phyloP scores from a whole-genome alignment of 2,113 vertebrate genomes.

The Crotalus tigris region DNA sequence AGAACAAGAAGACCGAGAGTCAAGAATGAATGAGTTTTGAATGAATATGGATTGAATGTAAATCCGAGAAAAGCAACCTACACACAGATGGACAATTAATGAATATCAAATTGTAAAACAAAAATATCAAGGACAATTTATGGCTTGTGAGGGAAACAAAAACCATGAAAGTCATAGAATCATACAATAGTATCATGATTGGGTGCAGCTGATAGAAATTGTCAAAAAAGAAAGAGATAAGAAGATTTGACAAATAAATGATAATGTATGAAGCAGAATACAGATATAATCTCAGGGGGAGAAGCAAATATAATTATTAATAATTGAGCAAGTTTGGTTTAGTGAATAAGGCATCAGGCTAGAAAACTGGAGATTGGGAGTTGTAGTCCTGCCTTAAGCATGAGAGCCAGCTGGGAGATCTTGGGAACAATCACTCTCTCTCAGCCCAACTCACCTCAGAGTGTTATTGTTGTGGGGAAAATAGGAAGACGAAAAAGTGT shows the following conservation, averaged over 20 bases:
- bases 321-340: background rate
- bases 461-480: background rate
- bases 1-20: background rate
- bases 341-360: background rate
- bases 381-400: background rate
- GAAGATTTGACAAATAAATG: background rate
- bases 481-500: background rate
- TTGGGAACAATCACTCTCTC: background rate
- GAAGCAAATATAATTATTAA: background rate
- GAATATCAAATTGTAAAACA: background rate
- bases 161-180: background rate
- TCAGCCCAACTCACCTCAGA: background rate
- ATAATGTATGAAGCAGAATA: background rate
- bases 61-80: background rate
- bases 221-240: background rate
- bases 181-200: background rate
- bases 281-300: background rate
- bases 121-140: background rate
- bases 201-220: background rate
- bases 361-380: background rate
- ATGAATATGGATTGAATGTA: background rate
- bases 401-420: background rate
- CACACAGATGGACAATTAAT: background rate
- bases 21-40: background rate
- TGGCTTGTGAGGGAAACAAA: background rate